Evolutionary conservation across 2,113 vertebrate genomes (phyloP).

Genomic region (Lepidothrix coronata): DNA sequence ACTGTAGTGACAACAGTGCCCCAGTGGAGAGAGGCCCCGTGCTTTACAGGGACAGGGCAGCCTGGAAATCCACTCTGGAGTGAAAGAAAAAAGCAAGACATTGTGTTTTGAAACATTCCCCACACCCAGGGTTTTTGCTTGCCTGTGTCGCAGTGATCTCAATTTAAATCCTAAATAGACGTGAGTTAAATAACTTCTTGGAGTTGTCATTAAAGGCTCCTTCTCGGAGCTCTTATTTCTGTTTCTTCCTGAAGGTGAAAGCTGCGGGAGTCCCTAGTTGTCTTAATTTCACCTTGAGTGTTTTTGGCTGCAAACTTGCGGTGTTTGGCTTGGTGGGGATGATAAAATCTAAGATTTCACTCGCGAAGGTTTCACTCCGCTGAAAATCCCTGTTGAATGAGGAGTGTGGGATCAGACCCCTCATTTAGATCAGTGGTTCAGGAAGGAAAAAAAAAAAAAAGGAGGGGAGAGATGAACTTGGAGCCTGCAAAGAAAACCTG

Average conservation of each 20-base stretch:
- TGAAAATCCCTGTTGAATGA: not conserved
- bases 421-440: not conserved
- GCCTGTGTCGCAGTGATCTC: not conserved
- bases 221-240: not conserved
- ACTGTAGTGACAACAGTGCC: not conserved
- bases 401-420: not conserved
- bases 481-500: slow-evolving; percentile 2
- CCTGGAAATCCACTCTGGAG: not conserved
- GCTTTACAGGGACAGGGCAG: not conserved
- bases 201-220: not conserved
- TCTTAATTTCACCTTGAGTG: not conserved
- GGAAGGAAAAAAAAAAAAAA: not conserved
- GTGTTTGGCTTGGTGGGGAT: not conserved
- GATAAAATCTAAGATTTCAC: not conserved
- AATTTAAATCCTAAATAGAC: not conserved
- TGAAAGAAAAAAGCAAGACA: fast-evolving
- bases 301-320: not conserved
- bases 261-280: not conserved
- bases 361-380: not conserved
- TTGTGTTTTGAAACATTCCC: not conserved
- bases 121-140: not conserved
- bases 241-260: not conserved
- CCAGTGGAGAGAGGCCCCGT: not conserved
- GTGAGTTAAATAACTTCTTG: not conserved
- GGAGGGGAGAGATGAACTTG: not conserved